Evolutionary conservation across 2,888 invertebrate species (phyloP).

Genomic region (Hypolimnas misippus): DNA sequence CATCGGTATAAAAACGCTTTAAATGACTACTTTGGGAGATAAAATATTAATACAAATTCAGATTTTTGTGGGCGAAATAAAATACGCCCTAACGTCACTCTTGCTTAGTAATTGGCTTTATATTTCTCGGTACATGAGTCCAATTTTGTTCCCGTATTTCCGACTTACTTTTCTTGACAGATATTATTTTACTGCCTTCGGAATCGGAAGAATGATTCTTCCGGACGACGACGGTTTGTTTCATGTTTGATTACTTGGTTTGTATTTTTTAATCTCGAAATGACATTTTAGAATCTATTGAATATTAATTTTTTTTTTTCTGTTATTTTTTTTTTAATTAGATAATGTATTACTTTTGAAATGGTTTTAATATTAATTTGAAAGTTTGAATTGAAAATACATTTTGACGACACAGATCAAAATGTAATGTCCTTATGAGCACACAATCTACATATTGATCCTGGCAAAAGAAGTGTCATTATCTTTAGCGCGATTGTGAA

Average conservation of each 20-base stretch:
- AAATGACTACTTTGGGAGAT: neutral
- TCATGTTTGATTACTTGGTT: neutral
- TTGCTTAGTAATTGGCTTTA: slow-evolving; percentile 6
- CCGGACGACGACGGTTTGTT: too few species aligned
- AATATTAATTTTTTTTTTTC: too few species aligned
- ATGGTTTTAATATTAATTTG: too few species aligned
- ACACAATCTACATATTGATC: too few species aligned
- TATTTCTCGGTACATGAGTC: neutral
- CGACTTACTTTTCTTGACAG: neutral
- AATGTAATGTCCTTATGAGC: too few species aligned
- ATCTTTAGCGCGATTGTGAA: too few species aligned
- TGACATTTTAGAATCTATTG: too few species aligned
- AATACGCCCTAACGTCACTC: slow-evolving; percentile 6
- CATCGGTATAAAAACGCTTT: neutral
- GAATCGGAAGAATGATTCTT: neutral
- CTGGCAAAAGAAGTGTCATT: too few species aligned
- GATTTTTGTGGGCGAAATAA: slow-evolving; percentile 33
- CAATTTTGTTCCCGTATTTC: neutral
- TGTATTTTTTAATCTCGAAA: neutral
- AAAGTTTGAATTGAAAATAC: too few species aligned
- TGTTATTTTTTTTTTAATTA: too few species aligned
- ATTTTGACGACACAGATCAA: too few species aligned
- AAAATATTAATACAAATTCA: slow-evolving; percentile 27
- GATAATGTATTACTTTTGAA: too few species aligned
- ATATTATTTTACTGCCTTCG: neutral